Conservation (phyloP, 64 coral and sea anemone species). For the Pocillopora damicornis region DNA sequence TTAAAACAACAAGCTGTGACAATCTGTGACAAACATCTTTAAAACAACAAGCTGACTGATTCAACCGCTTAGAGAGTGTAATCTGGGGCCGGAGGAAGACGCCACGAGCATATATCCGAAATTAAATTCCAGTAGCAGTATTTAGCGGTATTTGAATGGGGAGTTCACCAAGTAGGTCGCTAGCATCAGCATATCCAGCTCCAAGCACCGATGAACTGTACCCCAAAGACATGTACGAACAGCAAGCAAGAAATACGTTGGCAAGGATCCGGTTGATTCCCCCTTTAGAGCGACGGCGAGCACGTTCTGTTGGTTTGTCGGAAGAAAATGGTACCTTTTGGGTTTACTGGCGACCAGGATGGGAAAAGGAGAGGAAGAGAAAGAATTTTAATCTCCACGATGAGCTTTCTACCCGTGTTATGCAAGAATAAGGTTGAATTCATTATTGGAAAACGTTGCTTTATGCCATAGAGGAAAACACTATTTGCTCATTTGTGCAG, state of each 20-base stretch:
- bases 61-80: not conserved
- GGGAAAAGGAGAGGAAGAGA: not conserved
- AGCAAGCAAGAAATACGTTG: not conserved
- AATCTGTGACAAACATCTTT: no score
- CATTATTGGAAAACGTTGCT: no score
- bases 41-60: no score
- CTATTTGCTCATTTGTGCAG: no score
- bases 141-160: not conserved
- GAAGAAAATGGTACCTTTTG: constrained; percentile 3
- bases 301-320: not conserved
- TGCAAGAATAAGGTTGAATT: no score
- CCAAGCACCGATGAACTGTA: not conserved
- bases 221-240: not conserved
- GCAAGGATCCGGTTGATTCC: not conserved
- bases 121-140: not conserved
- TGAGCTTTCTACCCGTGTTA: not conserved
- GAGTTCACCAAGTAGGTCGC: not conserved
- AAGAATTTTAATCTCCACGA: not conserved
- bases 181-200: no score
- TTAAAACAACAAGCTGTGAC: no score
- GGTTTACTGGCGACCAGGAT: not conserved
- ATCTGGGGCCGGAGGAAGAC: not conserved
- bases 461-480: no score
- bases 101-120: not conserved
- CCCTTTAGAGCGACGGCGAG: not conserved